These are phyloP conservation scores for Coregonus suidteri DNA, from an alignment of 2,797 vertebrate genomes.

Conservation along the genomic window DNA sequence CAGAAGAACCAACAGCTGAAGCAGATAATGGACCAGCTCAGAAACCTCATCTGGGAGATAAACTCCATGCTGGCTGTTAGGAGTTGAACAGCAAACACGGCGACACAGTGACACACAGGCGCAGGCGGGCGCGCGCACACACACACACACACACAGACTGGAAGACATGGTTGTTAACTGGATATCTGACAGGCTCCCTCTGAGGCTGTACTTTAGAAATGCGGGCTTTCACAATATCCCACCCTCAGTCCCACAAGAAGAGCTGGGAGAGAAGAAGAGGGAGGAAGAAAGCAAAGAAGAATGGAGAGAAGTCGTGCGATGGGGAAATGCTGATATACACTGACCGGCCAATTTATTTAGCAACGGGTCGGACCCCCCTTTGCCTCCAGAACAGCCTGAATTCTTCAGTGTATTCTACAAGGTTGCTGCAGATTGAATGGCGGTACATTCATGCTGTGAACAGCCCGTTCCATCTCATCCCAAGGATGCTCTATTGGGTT, in stretches of 20 bases:
- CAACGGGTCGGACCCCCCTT: no score
- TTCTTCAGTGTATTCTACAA: no score
- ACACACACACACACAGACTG: conserved; percentile 8
- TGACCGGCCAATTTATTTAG: no score
- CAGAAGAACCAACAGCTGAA: conserved; percentile 99
- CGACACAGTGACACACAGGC: conserved; percentile 7
- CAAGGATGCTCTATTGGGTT: no score
- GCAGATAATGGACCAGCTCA: conserved; percentile 98
- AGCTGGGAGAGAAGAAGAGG: conserved; percentile 19
- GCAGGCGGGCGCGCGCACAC: conserved; percentile 4
- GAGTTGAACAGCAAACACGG: conserved; percentile 77
- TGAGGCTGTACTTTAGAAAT: conserved; percentile 61
- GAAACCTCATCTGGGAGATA: conserved; percentile 99
- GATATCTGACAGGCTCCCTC: conserved; percentile 34
- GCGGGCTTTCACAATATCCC: conserved; percentile 46
- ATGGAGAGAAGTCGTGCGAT: neutral
- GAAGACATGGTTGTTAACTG: conserved; percentile 37
- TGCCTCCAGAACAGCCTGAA: no score
- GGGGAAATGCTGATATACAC: neutral
- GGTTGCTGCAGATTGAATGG: no score
- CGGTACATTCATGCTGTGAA: no score
- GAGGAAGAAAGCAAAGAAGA: conserved; percentile 18
- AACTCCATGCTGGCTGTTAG: conserved; percentile 98
- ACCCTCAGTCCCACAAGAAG: neutral
- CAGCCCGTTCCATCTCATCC: no score